Evolutionary conservation across 2,113 vertebrate species (phyloP).

Genomic region (Thamnaconus septentrionalis): DNA sequence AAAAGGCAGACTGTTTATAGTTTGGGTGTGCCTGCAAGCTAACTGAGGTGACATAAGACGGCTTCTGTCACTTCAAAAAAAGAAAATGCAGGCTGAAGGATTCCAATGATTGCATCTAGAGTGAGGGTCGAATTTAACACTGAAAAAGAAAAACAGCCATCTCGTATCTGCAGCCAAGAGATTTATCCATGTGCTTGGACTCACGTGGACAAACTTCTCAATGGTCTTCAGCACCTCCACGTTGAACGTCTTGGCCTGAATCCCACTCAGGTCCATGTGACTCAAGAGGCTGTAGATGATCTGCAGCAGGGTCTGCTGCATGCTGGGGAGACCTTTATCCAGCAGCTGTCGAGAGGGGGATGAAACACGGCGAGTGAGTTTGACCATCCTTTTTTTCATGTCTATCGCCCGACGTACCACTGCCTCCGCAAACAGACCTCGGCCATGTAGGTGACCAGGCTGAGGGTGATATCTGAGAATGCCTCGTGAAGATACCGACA

Average conservation of each 20-base stretch:
- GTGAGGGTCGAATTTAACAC: background rate
- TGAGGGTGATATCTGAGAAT: conserved; percentile 89
- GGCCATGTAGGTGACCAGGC: conserved; percentile 92
- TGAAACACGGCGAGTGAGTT: too few species aligned
- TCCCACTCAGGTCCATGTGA: conserved; percentile 90
- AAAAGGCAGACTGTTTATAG: conserved; percentile 71
- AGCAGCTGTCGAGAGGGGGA: conserved; percentile 77
- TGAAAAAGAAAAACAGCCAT: background rate
- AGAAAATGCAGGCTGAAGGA: background rate
- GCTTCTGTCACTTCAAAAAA: conserved; percentile 6
- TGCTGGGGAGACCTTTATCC: conserved; percentile 93
- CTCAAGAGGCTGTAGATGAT: conserved; percentile 96
- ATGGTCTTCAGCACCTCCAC: conserved; percentile 95
- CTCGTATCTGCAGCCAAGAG: background rate
- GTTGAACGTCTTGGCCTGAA: conserved; percentile 94
- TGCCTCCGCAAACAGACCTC: conserved; percentile 78
- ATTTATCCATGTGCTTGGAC: conserved; percentile 14
- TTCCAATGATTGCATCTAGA: conserved; percentile 34
- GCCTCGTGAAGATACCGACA: conserved; percentile 96
- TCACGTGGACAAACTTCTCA: conserved; percentile 96
- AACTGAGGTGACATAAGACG: conserved; percentile 55
- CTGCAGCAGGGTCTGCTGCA: conserved; percentile 94
- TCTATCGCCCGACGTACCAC: too few species aligned
- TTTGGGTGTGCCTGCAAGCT: conserved; percentile 73
- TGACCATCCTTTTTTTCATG: too few species aligned